phyloP scores from a whole-genome alignment of 2,888 invertebrate genomes.

The Strigamia maritima region DNA sequence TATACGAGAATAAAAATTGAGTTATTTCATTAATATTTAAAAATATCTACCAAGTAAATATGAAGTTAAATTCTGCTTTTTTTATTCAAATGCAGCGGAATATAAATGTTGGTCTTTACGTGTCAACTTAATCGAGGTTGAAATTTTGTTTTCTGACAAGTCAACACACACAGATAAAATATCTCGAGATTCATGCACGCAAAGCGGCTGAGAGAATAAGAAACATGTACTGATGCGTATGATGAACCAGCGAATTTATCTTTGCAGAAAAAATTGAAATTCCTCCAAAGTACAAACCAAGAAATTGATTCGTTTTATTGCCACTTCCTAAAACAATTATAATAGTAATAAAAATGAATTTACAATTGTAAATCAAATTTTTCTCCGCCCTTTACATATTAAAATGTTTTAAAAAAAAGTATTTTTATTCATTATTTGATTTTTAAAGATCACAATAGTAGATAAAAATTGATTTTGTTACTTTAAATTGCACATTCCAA shows the following conservation, averaged over 20 bases:
- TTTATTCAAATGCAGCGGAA: background rate
- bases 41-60: no score
- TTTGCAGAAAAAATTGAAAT: slow-evolving; percentile 11
- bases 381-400: background rate
- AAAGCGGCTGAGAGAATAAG: background rate
- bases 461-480: background rate
- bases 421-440: background rate
- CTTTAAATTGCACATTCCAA: background rate
- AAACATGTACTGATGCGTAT: slow-evolving; percentile 15
- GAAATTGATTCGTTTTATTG: background rate
- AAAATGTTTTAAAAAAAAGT: background rate
- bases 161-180: background rate
- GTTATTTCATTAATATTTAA: no score
- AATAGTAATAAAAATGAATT: background rate
- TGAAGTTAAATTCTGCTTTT: background rate
- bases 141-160: background rate
- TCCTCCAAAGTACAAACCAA: slow-evolving; percentile 1
- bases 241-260: slow-evolving; percentile 18
- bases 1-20: no score
- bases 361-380: background rate
- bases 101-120: background rate
- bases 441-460: background rate
- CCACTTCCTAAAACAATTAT: slow-evolving; percentile 1
- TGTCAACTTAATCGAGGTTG: slow-evolving; percentile 15
- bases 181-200: background rate